Base-by-base conservation (phyloP, 2,888 invertebrate genomes). In the Plagodis pulveraria region DNA sequence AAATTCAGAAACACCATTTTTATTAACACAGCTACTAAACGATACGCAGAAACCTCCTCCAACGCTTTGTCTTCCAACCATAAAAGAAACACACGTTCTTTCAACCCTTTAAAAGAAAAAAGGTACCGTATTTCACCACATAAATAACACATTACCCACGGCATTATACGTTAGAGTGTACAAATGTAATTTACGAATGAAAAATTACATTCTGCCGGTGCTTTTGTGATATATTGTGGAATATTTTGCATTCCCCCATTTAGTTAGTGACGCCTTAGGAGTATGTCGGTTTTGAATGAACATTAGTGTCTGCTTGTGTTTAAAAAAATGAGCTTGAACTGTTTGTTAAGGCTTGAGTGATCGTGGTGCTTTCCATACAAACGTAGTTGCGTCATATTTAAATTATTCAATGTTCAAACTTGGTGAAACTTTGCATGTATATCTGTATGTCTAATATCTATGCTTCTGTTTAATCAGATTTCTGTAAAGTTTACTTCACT, bases 131-230 rank as follows among this genome's bases (percentile, higher is more conserved):
- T 61, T 61, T 56, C 55, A 55, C 36, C 41, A 49, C 56, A 63
- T 63, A 63, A 63, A 62, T 62, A 62, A 59, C 54, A 50, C 56
- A 59, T 56, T 63, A 56, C 59, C 52, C 42, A 52, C 52, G 22
- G 38, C 62, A 48, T 53, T 58, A 63, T 53, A 58, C 58, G 52
- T 74, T 56, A 53, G 62, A 56, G 76, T 77, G 75, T 80, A 76
- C 77, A 72, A 84, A 81, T 81, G 81, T 61, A 61, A 61, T 61
- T 61, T 61, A 61, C 52, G 60, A 61, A 61, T 61, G 60, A 61
- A 61, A 86, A 86, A 87, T 82, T 77, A 80, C 72, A 70, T 73
- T 74, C 70, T 65, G 64, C 68, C 22, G 41, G 69, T 59, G 64
- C 52, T 63, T 65, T 61, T 64, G 59, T 62, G 54, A 59, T 57